Base-by-base conservation (phyloP, 2,113 vertebrate species). In the Quiscalus mexicanus region DNA sequence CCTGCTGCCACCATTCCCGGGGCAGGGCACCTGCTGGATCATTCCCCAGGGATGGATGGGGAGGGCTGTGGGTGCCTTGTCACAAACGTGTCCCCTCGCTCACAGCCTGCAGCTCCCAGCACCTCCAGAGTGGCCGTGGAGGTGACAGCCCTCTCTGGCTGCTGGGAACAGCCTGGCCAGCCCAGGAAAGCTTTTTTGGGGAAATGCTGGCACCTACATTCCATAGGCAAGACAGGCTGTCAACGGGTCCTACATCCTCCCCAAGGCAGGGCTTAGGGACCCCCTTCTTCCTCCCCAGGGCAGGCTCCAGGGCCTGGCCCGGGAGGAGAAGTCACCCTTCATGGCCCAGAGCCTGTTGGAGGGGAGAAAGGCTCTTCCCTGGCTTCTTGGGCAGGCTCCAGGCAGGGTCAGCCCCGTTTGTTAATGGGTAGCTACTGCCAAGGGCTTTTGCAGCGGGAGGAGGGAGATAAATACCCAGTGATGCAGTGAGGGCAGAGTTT, bases 151-250 rank as follows among this genome's bases (percentile, higher is more conserved):
- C 35, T 71, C n/a, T 41, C 33, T 24, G 30, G 8, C 18, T 18
- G 7, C 49, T 76, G 82, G 42, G 18, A 37, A 6, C n/a, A 30
- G 49, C 5, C 31, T 12, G 33, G 20, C 47, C 56, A 75, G 20
- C 12, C 52, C 78, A 39, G 25, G 31, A 37, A 49, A 20, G 12
- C 6, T 18, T 52, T 56, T 83, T 30, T 44, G 4, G 37, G 59
- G 15, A 53, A 73, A 5, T 11, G 14, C 31, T 44, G 44, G 20
- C 5, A 16, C 33, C 25, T 20, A 12, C 28, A 21, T 45, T 39
- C 42, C 52, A 6, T 0, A 2, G 8, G 33, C 39, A 47, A 59
- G 52, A 0, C 0, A 59, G 8, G 28, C 20, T 9, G 4, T 15
- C 30, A 56, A 17, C 3, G 0, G 0, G 18, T 20, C 21, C 69